Evolutionary conservation across 2,113 vertebrate species (phyloP), one percentile per base, ranked within the genome.

Genomic region (Gallinago undulata): DNA sequence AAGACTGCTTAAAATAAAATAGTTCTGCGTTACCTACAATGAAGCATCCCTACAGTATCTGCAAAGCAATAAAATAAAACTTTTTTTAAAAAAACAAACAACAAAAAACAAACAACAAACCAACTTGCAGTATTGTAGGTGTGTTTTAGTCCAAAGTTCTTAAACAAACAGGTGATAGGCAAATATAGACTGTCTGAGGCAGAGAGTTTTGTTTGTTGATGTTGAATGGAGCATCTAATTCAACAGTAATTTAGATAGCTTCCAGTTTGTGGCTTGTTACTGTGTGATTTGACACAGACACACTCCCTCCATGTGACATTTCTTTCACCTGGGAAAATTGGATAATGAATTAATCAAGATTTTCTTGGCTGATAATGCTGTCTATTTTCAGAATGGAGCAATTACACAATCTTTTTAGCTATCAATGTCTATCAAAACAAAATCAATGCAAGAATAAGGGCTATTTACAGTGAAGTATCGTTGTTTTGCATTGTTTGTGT

Each of bases 291-390:
- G 95, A 92, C 92, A 85, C 1, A 47, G 93, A 88, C 88, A 70
- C 45, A 78, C 41, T 39, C 66, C 57, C 89, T 64, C 62, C 35
- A 22, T 77, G 60, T 3, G 69, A 93, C 86, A 15, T 94, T 95
- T 94, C 87, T 95, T 97, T 96, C 93, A 97, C 91, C 94, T 98
- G 84, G 78, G 92, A 97, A 94, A 96, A 87, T 67, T 92, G 77
- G 64, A 66, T 75, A 95, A 96, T 94, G 91, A 94, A 87, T 77
- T 91, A 93, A 97, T 96, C 88, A 97, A 93, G 88, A 91, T 86
- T 96, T 98, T 94, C 81, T 90, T 93, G 90, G 74, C 89, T 90
- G 79, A 83, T 95, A 94, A 83, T 63, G 28, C 31, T 79, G 45
- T 31, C 50, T 81, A 19, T 94, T 93, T 97, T 93, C 84, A 87